Conservation (phyloP, 2,797 vertebrate species). For the Sebastes paucispinis region DNA sequence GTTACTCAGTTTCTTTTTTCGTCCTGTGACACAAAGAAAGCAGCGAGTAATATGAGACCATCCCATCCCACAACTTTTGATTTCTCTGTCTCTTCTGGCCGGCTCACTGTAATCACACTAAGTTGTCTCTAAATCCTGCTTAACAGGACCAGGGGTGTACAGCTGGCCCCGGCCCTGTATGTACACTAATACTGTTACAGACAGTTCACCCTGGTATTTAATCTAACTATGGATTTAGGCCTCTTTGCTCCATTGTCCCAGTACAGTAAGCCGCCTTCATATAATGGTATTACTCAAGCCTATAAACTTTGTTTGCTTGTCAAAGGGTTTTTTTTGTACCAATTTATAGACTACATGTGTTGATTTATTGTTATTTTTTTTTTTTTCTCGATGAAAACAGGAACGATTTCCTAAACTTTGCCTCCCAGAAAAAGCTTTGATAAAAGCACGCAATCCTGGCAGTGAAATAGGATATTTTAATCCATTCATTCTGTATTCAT, state of each 20-base stretch:
- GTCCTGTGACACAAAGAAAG: slow-evolving; percentile 16
- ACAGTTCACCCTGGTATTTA: slow-evolving; percentile 72
- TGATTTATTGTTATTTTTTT: background rate
- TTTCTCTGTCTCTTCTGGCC: slow-evolving; percentile 32
- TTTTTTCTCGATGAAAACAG: background rate
- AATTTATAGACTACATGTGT: background rate
- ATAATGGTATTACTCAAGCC: slow-evolving; percentile 56
- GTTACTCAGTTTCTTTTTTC: background rate
- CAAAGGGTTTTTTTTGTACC: background rate
- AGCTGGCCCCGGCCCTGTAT: slow-evolving; percentile 62
- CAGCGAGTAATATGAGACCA: background rate
- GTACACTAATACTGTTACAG: slow-evolving; percentile 70
- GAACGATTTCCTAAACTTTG: slow-evolving; percentile 2
- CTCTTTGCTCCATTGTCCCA: slow-evolving; percentile 60
- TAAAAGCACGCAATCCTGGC: background rate
- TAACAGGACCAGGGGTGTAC: slow-evolving; percentile 68
- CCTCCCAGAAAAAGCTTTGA: background rate
- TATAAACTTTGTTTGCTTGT: slow-evolving; percentile 26
- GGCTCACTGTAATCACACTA: slow-evolving; percentile 71
- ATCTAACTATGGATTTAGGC: slow-evolving; percentile 79
- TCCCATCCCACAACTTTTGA: slow-evolving; percentile 51
- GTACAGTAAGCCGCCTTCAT: slow-evolving; percentile 40
- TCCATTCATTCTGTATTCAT: slow-evolving; percentile 40
- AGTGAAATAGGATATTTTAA: slow-evolving; percentile 19
- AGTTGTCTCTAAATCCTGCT: slow-evolving; percentile 79